A percentile compares a stretch with the other conserved stretches of the same genome.
phyloP scores from a whole-genome alignment of 1,140 invertebrate genomes.

The Anoplophora glabripennis region DNA sequence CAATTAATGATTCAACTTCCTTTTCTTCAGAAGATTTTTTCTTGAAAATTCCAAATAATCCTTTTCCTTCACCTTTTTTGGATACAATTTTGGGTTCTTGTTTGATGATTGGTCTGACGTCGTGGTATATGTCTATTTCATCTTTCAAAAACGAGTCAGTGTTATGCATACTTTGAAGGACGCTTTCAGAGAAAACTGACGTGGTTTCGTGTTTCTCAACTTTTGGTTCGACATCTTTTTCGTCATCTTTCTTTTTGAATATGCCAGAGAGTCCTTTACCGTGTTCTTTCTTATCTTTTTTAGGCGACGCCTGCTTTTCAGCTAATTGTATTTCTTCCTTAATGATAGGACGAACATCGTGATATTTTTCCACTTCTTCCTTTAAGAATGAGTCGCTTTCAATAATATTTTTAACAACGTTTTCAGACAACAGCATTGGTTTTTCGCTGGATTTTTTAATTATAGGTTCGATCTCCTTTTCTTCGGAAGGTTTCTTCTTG shows the following conservation, averaged over 20 bases:
- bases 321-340: background rate
- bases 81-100: background rate
- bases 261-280: no score
- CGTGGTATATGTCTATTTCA: constrained; percentile 23
- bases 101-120: constrained; percentile 16
- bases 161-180: constrained; percentile 5
- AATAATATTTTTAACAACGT: constrained; percentile 2
- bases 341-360: background rate
- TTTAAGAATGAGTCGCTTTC: constrained; percentile 3
- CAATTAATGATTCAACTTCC: constrained; percentile 19
- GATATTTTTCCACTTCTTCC: constrained; percentile 7
- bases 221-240: constrained; percentile 1
- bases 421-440: constrained; percentile 1
- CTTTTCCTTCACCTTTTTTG: constrained; percentile 16
- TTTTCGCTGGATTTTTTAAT: background rate
- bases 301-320: background rate
- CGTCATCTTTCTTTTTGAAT: constrained; percentile 7
- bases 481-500: background rate
- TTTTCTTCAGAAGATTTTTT: constrained; percentile 9
- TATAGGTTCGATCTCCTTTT: constrained; percentile 22
- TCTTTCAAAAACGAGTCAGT: constrained; percentile 17
- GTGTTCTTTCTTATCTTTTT: background rate
- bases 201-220: background rate
- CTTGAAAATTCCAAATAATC: background rate
- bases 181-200: constrained; percentile 13